phyloP scores from a whole-genome alignment of 53 echinoderm and acorn worm genomes.

The Henricia sp. region DNA sequence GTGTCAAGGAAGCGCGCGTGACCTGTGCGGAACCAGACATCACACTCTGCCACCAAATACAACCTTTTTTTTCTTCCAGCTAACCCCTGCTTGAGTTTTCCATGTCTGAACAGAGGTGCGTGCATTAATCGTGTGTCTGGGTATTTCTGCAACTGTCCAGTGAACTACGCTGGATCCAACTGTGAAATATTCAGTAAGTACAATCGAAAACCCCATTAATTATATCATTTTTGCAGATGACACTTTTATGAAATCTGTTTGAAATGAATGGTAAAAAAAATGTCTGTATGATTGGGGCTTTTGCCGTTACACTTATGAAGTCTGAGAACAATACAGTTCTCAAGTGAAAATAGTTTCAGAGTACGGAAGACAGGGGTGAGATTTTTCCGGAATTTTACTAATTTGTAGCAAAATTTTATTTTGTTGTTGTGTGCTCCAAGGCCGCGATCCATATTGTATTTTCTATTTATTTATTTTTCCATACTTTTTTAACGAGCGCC shows the following conservation, averaged over 20 bases:
- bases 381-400: no score
- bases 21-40: no score
- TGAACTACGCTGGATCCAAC: conserved; percentile 53
- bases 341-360: no score
- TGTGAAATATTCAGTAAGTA: conserved; percentile 82
- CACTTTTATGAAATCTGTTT: not conserved
- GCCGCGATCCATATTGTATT: no score
- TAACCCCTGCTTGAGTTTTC: conserved; percentile 50
- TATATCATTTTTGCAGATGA: not conserved
- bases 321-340: no score
- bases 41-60: no score
- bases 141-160: conserved; percentile 35
- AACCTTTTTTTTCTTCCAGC: not conserved
- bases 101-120: conserved; percentile 41
- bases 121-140: conserved; percentile 38
- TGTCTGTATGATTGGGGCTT: not conserved
- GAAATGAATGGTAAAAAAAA: not conserved
- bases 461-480: no score
- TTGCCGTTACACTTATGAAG: not conserved
- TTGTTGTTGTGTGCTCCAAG: no score
- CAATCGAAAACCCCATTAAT: not conserved
- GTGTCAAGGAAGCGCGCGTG: no score
- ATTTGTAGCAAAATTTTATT: no score
- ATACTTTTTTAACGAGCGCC: no score
- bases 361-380: no score